Conservation (phyloP, 2,888 invertebrate species). For the Leuctra nigra region DNA sequence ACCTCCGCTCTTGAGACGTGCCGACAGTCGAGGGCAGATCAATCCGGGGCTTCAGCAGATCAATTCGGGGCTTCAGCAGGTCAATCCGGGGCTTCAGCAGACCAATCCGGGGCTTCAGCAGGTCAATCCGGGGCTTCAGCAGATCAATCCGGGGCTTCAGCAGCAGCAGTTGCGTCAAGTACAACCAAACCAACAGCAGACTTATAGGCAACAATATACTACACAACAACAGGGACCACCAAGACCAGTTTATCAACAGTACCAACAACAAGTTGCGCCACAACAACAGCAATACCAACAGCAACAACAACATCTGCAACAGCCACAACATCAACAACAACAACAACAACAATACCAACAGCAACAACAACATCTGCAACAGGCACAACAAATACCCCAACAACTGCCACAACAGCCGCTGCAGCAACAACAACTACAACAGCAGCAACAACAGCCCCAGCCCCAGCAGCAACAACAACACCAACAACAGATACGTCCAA, state of each 20-base stretch:
- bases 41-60: conserved; percentile 6
- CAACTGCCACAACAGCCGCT: conserved; percentile 19
- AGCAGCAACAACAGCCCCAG: conserved; percentile 22
- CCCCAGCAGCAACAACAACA: conserved; percentile 19
- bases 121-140: conserved; percentile 7
- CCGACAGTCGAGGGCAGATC: conserved; percentile 20
- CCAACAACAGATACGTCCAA: conserved; percentile 18
- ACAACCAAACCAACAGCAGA: conserved; percentile 14
- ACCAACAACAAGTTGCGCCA: conserved; percentile 29
- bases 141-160: conserved; percentile 5
- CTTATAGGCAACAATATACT: conserved; percentile 3
- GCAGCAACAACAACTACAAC: conserved; percentile 9
- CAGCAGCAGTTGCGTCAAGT: background rate
- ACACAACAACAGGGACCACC: conserved; percentile 32
- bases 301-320: conserved; percentile 16
- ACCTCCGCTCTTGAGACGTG: conserved; percentile 14
- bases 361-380: conserved; percentile 24
- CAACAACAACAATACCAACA: conserved; percentile 24
- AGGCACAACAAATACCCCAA: background rate
- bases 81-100: conserved; percentile 6
- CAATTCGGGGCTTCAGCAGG: conserved; percentile 5
- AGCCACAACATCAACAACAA: conserved; percentile 5
- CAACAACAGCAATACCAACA: conserved; percentile 1
- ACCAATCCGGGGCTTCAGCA: conserved; percentile 7
- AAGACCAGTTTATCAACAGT: conserved; percentile 32